Evolutionary conservation across 2,888 invertebrate species (phyloP).

Genomic region (Drosophila phalerata): DNA sequence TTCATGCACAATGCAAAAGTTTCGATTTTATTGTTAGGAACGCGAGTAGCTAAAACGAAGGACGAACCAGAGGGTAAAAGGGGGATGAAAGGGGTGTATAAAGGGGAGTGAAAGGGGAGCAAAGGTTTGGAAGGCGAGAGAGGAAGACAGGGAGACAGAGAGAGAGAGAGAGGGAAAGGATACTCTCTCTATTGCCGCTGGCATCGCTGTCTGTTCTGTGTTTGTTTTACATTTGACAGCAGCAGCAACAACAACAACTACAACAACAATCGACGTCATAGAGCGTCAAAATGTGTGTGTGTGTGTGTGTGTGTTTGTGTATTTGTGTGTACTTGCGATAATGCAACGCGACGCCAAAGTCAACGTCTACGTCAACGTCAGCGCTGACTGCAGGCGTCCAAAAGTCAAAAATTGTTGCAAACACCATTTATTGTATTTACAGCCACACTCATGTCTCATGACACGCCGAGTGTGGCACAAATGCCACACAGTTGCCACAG

Average conservation of each 20-base stretch:
- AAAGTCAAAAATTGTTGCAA: slow-evolving; percentile 77
- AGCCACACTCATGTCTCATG: slow-evolving; percentile 12
- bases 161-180: too few relatives aligned
- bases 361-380: slow-evolving; percentile 45
- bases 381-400: slow-evolving; percentile 50
- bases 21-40: slow-evolving; percentile 75
- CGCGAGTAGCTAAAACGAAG: slow-evolving; percentile 36
- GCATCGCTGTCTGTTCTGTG: slow-evolving; percentile 52
- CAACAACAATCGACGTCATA: slow-evolving; percentile 22
- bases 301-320: slow-evolving; percentile 38
- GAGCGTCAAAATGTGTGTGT: slow-evolving; percentile 22
- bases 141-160: background rate
- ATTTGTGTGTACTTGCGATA: slow-evolving; percentile 60
- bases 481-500: slow-evolving; percentile 27
- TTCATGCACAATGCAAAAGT: slow-evolving; percentile 77
- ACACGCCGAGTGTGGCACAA: slow-evolving; percentile 40
- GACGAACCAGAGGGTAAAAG: background rate
- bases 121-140: background rate
- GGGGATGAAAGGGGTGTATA: background rate
- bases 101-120: background rate
- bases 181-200: slow-evolving; percentile 21
- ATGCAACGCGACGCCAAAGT: slow-evolving; percentile 58
- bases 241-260: background rate
- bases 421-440: slow-evolving; percentile 71
- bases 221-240: slow-evolving; percentile 67